Evolutionary conservation across 2,797 vertebrate species (phyloP), one percentile per base, ranked within the genome.

Genomic region (Malacoraja senta): DNA sequence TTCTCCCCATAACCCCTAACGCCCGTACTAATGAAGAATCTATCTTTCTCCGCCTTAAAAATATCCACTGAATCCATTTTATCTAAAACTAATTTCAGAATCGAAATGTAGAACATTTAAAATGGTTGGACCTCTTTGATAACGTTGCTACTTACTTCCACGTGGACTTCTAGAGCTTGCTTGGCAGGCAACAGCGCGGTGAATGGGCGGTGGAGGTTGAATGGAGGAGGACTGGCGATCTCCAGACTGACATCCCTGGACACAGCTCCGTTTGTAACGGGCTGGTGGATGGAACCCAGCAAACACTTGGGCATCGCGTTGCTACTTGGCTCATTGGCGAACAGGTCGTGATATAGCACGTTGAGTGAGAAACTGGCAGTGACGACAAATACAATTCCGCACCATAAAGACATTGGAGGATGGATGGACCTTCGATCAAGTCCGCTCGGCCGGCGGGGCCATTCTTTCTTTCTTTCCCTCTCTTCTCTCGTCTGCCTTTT

Each of bases 341-440:
- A 76, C 26, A 92, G 6, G 26, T 76, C 72, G 13, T 92, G 71
- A 7, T 92, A 92, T 12, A 92, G 71, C 24, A n/a, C 90, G 21
- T 92, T 92, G 21, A 92, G 90, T 12, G 90, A 92, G 72, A 92
- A 92, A 7, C 24, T 53, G 8, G 90, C 71, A 0, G 38, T 74
- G 0, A 92, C 35, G 12, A 17, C 44, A 19, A 92, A 58, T 6
- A 92, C 13, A 10, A 92, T 19, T 0, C 90, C 90, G 29, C 90
- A 92, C 90, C 71, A 76, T 35, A 92, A n/a, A 74, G 90, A 92
- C 90, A 92, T 92, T 26, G 44, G 68, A 19, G 71, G 29, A 13
- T 0, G 24, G 13, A 0, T 19, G 71, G 38, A 76, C 2, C 24
- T n/a, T 7, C 1, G n/a, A 29, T 53, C 90, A 92, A 10, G 6